A percentile compares a stretch with the other conserved stretches of the same genome.
Evolutionary conservation across 1,140 invertebrate species (phyloP).

Genomic region (Lasaia peninsularis): DNA sequence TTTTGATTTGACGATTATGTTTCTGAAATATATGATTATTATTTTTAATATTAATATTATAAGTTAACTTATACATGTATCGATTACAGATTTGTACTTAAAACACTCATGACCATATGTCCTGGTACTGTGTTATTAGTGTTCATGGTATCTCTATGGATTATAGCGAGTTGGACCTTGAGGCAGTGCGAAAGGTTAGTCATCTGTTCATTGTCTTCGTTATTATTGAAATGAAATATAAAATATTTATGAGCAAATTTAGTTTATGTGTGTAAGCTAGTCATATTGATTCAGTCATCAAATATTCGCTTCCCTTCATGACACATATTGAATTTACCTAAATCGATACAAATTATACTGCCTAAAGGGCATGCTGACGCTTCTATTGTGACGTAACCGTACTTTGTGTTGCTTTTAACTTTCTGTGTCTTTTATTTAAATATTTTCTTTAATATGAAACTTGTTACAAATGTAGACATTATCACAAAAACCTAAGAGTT

Average conservation of each 20-base stretch:
- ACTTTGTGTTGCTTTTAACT: slow-evolving; percentile 23
- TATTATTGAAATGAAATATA: slow-evolving; percentile 6
- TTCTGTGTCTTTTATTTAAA: slow-evolving; percentile 46
- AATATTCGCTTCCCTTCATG: slow-evolving; percentile 54
- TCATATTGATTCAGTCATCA: slow-evolving; percentile 42
- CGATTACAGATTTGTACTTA: slow-evolving; percentile 93
- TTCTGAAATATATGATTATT: background rate
- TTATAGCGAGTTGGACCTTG: slow-evolving; percentile 99
- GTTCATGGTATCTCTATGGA: slow-evolving; percentile 99
- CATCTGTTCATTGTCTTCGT: background rate
- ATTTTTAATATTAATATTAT: background rate
- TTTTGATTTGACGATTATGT: background rate
- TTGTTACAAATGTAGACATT: slow-evolving; percentile 52
- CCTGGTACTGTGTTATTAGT: slow-evolving; percentile 98
- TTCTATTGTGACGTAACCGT: slow-evolving; percentile 60
- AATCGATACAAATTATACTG: slow-evolving; percentile 50
- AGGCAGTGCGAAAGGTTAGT: slow-evolving; percentile 98
- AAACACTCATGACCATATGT: slow-evolving; percentile 99
- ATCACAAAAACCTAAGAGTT: slow-evolving; percentile 67
- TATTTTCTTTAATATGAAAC: slow-evolving; percentile 35
- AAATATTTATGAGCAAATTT: slow-evolving; percentile 25
- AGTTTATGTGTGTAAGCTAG: slow-evolving; percentile 37
- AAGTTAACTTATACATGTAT: background rate
- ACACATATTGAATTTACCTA: slow-evolving; percentile 32
- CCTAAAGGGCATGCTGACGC: slow-evolving; percentile 66